Evolutionary conservation across 2,113 vertebrate genomes (phyloP), one percentile per base, ranked within the genome.

Genomic region (Acanthochromis polyacanthus): DNA sequence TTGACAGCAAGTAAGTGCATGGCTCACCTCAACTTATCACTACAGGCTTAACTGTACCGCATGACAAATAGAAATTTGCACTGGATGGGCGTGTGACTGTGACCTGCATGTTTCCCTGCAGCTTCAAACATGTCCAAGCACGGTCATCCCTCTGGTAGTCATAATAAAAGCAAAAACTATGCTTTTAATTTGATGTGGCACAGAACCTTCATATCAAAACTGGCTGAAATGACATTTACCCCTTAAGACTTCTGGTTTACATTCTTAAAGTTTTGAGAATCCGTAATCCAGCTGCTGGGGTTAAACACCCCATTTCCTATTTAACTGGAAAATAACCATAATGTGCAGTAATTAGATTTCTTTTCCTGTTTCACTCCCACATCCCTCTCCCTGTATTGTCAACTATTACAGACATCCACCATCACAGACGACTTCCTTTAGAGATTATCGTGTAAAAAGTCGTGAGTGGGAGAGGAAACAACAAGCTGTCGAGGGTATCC

Each of bases 361-460:
- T 15, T 68, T 89, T 90, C 80, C 85, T 83, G 86, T 78, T 82
- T 52, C n/a, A 15, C 58, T 64, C 64, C 32, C 71, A 20, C 25
- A 16, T 23, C 38, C 14, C 22, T 16, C 65, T n/a, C 9, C 46
- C 55, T 63, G 30, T 46, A 53, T n/a, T 50, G 53, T 45, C 19
- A 88, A 82, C 78, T 67, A 83, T 77, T 62, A 66, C 10, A 71
- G 43, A 75, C 22, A 73, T 67, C 2, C 20, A 64, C 28, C 12
- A 65, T 65, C 50, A 23, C 28, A 40, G 53, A 78, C 23, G 28
- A 67, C 65, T 79, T 85, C 71, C 72, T 62, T 48, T 5, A 19
- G 23, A 48, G 15, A 65, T 63, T 53, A 68, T 23, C 14, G 19
- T 48, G 15, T 43, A 30, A 55, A 30, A 55, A 64, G 40, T 2